A percentile compares a stretch with the other conserved stretches of the same genome.
These are phyloP conservation scores for Leptestheria dahalacensis DNA, from an alignment of 1,140 invertebrate genomes.

Conservation along the genomic window DNA sequence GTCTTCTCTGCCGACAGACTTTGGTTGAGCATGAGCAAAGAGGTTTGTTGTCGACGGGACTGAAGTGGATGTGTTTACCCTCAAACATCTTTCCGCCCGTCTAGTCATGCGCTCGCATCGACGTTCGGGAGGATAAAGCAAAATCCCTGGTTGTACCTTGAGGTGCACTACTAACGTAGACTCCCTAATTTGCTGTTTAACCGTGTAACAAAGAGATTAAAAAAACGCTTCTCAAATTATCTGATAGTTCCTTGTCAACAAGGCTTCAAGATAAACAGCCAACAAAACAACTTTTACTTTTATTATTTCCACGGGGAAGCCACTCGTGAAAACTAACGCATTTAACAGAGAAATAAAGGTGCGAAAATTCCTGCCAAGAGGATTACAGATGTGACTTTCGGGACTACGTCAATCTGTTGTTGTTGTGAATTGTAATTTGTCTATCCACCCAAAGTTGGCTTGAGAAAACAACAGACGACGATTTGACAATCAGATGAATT, in stretches of 20 bases:
- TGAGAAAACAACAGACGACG: background rate
- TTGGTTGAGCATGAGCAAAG: constrained; percentile 35
- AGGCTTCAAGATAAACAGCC: background rate
- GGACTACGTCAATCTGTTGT: background rate
- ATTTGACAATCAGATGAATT: background rate
- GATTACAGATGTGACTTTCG: no score
- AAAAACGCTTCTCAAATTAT: no score
- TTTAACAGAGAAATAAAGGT: no score
- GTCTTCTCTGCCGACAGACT: constrained; percentile 32
- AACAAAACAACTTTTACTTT: background rate
- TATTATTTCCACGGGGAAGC: no score
- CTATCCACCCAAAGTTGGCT: background rate
- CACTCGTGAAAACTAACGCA: no score
- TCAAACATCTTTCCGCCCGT: constrained; percentile 31
- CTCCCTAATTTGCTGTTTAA: no score
- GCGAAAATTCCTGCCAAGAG: no score
- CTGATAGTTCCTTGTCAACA: background rate
- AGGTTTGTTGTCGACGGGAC: constrained; percentile 33
- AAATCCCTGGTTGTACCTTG: no score
- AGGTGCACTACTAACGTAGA: no score
- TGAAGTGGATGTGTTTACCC: constrained; percentile 37
- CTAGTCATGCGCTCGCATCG: background rate
- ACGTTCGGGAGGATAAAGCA: no score
- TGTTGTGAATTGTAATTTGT: background rate
- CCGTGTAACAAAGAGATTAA: no score